A percentile compares a stretch with the other conserved stretches of the same genome.
phyloP scores from a whole-genome alignment of 2,797 vertebrate species.

The Bradypus variegatus region DNA sequence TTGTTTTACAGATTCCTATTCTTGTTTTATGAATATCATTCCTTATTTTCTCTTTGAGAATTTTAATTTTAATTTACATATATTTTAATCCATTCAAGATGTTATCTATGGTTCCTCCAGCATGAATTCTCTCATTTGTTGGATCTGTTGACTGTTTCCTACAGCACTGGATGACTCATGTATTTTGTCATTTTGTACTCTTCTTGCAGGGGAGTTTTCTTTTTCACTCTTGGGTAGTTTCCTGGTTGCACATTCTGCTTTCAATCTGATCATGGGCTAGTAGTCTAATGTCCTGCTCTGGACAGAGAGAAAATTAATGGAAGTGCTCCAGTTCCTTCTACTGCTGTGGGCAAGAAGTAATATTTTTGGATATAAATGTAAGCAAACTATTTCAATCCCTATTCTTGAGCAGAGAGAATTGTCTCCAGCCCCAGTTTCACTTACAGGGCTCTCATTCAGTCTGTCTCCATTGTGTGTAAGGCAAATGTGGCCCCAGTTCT shows the following conservation, averaged over 20 bases:
- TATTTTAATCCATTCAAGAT: neutral
- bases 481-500: neutral
- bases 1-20: neutral
- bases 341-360: neutral
- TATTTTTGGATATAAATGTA: neutral
- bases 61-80: neutral
- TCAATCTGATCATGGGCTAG: neutral
- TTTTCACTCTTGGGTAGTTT: neutral
- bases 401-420: neutral
- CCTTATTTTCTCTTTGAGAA: neutral
- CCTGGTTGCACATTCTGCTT: neutral
- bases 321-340: neutral
- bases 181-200: neutral
- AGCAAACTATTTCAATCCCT: neutral
- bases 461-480: neutral
- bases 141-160: neutral
- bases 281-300: neutral
- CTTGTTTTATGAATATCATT: neutral
- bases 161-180: neutral
- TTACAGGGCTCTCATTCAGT: neutral
- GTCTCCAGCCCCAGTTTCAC: neutral
- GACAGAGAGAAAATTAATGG: neutral
- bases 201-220: neutral
- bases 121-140: neutral
- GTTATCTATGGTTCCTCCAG: neutral